Evolutionary conservation across 2,888 invertebrate genomes (phyloP), one percentile per base, ranked within the genome.

Genomic region (Helicoverpa assulta): DNA sequence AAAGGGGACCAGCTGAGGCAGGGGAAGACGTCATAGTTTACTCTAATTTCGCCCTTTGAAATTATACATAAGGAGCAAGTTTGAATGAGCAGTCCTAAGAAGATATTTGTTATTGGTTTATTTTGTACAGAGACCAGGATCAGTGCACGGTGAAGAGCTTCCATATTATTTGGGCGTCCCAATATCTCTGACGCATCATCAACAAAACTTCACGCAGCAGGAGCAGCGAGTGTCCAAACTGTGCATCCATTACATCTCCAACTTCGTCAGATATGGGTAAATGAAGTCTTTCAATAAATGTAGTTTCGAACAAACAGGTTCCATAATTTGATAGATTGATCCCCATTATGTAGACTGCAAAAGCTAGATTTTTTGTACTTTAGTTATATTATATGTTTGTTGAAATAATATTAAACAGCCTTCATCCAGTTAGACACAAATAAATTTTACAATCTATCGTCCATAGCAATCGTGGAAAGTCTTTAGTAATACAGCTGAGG

Each of bases 201-300:
- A 97, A 81, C 97, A 97, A 92, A 98, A 98, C 94, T 98, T 97
- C 95, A 97, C 97, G 43, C 96, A 96, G 81, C 96, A 97, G 86
- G 98, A 99, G 90, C 97, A 97, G 85, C 96, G 97, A 85, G 97
- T 98, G 55, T 97, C 98, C 63, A 97, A 97, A 88, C 96, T 98
- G 51, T 97, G 98, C 90, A 97, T 98, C 85, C 97, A 97, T 88
- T 98, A 98, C 93, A 96, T 99, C 88, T 97, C 98, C 77, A 99
- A 99, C 95, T 99, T 99, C 88, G 98, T 98, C 75, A 97, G 97
- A 92, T 97, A 97, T 76, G 99, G 99, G 99, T 99, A 96, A 97
- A 97, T 73, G 37, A 19, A 63, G 64, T 18, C 2, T 12, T 19
- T n/a, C 1, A 43, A 6, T 47, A 16, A 16, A n/a, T 6, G 6